Evolutionary conservation across 2,888 invertebrate species (phyloP).

Genomic region (Pristionchus entomophagus): DNA sequence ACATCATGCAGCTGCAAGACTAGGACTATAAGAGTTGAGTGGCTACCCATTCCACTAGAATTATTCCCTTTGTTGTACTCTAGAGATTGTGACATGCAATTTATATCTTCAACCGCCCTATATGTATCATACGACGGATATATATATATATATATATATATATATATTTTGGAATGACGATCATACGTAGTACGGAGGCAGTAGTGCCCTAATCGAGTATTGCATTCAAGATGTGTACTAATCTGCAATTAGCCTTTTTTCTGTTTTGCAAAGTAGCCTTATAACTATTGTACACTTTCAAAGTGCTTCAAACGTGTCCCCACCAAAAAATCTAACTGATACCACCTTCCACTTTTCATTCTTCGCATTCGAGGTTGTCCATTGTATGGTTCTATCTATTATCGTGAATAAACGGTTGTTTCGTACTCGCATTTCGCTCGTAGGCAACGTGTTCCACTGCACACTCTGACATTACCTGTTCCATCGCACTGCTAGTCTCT

Average conservation of each 20-base stretch:
- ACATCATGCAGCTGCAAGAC: conserved; percentile 50
- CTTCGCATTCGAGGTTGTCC: conserved; percentile 19
- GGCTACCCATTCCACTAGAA: background rate
- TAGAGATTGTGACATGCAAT: conserved; percentile 26
- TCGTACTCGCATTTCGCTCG: background rate
- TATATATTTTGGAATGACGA: conserved; percentile 11
- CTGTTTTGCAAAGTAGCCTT: background rate
- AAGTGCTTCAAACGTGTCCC: conserved; percentile 9
- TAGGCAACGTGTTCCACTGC: background rate
- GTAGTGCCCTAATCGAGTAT: conserved; percentile 31
- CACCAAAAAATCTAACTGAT: conserved; percentile 14
- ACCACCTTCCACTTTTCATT: conserved; percentile 39
- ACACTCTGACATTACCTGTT: conserved; percentile 16
- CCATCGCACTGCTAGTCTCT: no score
- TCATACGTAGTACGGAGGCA: background rate
- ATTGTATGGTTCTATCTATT: conserved; percentile 8
- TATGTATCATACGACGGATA: conserved; percentile 38
- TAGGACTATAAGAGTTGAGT: background rate
- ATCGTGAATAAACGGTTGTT: background rate
- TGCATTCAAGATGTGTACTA: conserved; percentile 14
- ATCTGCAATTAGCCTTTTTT: background rate
- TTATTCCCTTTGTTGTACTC: background rate
- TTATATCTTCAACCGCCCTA: no score
- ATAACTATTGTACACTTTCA: conserved; percentile 4
- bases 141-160: no score